Percentiles rank a stretch among this genome's conserved stretches.
Evolutionary conservation across 2,113 vertebrate species (phyloP).

Genomic region (Atherinomorus stipes): DNA sequence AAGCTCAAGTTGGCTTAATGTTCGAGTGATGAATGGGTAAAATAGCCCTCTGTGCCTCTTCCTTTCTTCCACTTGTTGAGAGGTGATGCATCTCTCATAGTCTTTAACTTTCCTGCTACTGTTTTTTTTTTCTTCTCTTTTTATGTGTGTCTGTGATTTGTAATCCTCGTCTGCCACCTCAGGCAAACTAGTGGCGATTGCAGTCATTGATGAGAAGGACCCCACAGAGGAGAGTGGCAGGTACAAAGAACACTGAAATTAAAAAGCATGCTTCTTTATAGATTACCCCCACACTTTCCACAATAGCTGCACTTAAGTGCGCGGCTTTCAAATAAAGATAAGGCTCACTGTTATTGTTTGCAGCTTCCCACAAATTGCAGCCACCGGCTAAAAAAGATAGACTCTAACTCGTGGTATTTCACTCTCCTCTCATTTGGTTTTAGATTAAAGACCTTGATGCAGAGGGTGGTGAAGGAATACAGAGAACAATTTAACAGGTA

Average conservation of each 20-base stretch:
- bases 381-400: conserved; percentile 35
- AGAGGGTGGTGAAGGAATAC: conserved; percentile 92
- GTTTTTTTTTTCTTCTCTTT: conserved; percentile 23
- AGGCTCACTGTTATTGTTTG: conserved; percentile 57
- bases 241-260: conserved; percentile 79
- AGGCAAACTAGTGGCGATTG: conserved; percentile 96
- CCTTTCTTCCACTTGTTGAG: conserved; percentile 22
- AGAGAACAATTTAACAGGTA: conserved; percentile 94
- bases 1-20: conserved; percentile 35
- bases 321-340: conserved; percentile 61
- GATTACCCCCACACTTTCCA: conserved; percentile 45
- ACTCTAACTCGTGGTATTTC: conserved; percentile 57
- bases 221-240: conserved; percentile 89
- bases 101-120: conserved; percentile 49
- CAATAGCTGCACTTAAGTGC: conserved; percentile 29
- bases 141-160: conserved; percentile 48
- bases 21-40: conserved; percentile 58
- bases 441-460: conserved; percentile 93
- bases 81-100: conserved; percentile 43
- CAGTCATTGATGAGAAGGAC: conserved; percentile 94
- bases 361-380: conserved; percentile 65
- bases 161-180: conserved; percentile 69
- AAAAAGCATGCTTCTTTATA: conserved; percentile 36
- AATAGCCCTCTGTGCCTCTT: neutral
- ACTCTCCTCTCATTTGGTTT: conserved; percentile 55